phyloP scores from a whole-genome alignment of 2,888 invertebrate species.

The Tanypteryx hageni region DNA sequence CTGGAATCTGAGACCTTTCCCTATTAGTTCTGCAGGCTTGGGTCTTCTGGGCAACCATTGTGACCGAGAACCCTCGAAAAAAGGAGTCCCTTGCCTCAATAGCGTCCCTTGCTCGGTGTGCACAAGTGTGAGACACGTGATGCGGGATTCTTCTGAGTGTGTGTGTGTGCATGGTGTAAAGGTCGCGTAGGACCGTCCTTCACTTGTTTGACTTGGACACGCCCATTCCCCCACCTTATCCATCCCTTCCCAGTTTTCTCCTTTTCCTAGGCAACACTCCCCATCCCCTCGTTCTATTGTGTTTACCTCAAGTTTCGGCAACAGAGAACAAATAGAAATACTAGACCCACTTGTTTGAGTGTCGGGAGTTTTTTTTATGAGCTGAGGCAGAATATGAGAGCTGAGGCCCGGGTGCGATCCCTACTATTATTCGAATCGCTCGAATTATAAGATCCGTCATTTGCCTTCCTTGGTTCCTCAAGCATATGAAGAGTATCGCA shows the following conservation, averaged over 20 bases:
- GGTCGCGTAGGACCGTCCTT: not conserved
- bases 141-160: conserved; percentile 2
- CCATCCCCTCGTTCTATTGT: conserved; percentile 4
- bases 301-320: conserved; percentile 42
- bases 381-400: conserved; percentile 23
- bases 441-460: not conserved
- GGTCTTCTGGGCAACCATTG: not conserved
- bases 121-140: conserved; percentile 30
- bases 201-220: not conserved
- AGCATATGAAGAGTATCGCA: too few species aligned
- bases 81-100: not conserved
- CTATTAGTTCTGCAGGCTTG: conserved; percentile 38
- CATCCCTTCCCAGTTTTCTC: not conserved
- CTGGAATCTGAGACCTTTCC: conserved; percentile 41
- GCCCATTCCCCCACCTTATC: not conserved
- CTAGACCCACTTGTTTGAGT: not conserved
- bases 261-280: not conserved
- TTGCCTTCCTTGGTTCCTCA: not conserved
- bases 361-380: not conserved
- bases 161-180: not conserved
- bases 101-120: not conserved
- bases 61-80: not conserved
- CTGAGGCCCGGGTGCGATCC: not conserved
- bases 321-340: conserved; percentile 39
- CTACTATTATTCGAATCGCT: conserved; percentile 4